Evolutionary conservation across 2,113 vertebrate species (phyloP), one percentile per base, ranked within the genome.

Genomic region (Callipepla squamata): DNA sequence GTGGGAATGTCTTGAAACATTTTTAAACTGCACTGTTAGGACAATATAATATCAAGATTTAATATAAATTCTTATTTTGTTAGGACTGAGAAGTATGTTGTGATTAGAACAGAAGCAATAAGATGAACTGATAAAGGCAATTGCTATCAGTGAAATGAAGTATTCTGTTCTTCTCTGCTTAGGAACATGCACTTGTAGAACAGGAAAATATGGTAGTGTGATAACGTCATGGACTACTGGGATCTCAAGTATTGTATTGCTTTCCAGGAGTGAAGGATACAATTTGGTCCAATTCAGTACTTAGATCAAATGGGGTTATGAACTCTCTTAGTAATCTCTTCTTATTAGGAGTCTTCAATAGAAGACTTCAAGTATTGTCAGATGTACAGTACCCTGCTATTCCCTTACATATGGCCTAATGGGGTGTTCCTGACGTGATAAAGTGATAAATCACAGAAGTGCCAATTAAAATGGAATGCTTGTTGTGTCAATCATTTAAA

Each of bases 401-500:
- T 97, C 96, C 94, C 93, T 95, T 96, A 94, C 66, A 93, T 85
- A 96, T 5, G 82, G 80, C 62, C 38, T 95, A 95, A 96, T 85
- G 61, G 50, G 61, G 51, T 95, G 89, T 88, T 92, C 82, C 85
- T 59, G 28, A 97, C 84, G 89, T 87, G 94, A 91, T 30, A 85
- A 4, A 88, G 67, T 88, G 92, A 96, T 96, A 97, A 97, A 97
- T 96, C 95, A 94, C 80, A 93, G 73, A 96, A 79, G 79, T 68
- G 92, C 95, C 97, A 98, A 98, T 98, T 98, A 98, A 97, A 98
- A 96, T 95, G 69, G 85, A 95, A 96, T 0, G 2, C 34, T 95
- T 96, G 89, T 73, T 91, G 88, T 94, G 82, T 89, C 96, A 92
- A 66, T 93, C 96, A 94, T 89, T 96, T 92, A 86, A 86, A 87